Conservation (phyloP, 2,888 invertebrate genomes). For the Conomelus anceps region DNA sequence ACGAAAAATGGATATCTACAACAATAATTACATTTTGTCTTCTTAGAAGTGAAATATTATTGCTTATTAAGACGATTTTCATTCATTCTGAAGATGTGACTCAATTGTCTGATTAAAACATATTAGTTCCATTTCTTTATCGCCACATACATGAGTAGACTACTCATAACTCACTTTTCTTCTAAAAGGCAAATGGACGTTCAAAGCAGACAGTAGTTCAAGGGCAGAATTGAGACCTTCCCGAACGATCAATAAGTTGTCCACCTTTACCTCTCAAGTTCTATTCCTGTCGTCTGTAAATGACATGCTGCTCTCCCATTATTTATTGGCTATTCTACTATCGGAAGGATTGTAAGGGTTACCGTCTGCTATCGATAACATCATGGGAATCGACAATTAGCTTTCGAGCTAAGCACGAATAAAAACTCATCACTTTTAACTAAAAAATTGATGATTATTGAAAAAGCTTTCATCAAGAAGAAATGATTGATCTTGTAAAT, state of each 20-base stretch:
- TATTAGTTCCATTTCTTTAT: too few relatives aligned
- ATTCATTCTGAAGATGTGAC: too few relatives aligned
- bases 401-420: background rate
- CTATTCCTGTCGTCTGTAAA: background rate
- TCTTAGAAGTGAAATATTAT: too few relatives aligned
- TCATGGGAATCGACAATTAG: too few relatives aligned
- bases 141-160: too few relatives aligned
- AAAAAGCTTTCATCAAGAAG: too few relatives aligned
- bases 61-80: too few relatives aligned
- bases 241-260: background rate
- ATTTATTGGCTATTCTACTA: background rate
- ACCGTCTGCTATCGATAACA: background rate
- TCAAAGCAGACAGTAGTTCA: background rate
- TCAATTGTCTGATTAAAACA: too few relatives aligned
- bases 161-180: background rate
- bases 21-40: too few relatives aligned
- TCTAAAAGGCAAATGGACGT: background rate
- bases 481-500: too few relatives aligned
- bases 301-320: background rate
- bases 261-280: background rate
- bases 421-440: background rate
- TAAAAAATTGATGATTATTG: too few relatives aligned
- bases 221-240: background rate
- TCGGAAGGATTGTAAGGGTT: background rate
- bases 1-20: too few relatives aligned